Percentiles rank a stretch among this genome's conserved stretches.
Conservation (phyloP, 2,888 invertebrate genomes). For the Cephus pygmeus region DNA sequence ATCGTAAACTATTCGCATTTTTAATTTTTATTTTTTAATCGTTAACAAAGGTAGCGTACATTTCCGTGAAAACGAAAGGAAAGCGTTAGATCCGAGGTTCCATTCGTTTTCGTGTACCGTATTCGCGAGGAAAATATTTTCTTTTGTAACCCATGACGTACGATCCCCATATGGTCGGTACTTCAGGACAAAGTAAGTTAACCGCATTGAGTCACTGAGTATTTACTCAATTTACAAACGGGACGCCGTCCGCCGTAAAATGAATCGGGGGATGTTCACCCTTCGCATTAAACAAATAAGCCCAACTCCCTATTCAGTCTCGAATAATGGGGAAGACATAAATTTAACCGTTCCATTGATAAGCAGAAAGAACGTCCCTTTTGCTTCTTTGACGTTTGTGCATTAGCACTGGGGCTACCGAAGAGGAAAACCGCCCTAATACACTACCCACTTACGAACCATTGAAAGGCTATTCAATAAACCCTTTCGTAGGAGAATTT, state of each 20-base stretch:
- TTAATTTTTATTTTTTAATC: neutral
- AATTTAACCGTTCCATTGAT: neutral
- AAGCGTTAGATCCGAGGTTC: neutral
- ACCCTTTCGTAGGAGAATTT: neutral
- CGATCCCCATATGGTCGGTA: neutral
- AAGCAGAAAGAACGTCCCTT: neutral
- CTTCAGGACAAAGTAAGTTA: neutral
- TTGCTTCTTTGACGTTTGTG: neutral
- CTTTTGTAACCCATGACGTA: neutral
- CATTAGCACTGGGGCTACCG: neutral
- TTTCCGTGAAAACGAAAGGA: neutral
- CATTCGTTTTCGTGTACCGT: neutral
- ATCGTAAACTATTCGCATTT: neutral
- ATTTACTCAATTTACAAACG: neutral
- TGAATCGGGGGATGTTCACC: neutral
- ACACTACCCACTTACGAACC: neutral
- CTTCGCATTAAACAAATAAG: neutral
- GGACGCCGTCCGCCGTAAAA: neutral
- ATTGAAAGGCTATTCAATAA: neutral
- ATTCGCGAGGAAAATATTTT: neutral
- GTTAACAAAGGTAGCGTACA: neutral
- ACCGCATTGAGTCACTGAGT: neutral
- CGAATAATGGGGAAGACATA: neutral
- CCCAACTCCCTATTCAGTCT: neutral
- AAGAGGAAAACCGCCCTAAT: neutral